Evolutionary conservation across 2,888 invertebrate species (phyloP).

Genomic region (Athrips mouffetella): DNA sequence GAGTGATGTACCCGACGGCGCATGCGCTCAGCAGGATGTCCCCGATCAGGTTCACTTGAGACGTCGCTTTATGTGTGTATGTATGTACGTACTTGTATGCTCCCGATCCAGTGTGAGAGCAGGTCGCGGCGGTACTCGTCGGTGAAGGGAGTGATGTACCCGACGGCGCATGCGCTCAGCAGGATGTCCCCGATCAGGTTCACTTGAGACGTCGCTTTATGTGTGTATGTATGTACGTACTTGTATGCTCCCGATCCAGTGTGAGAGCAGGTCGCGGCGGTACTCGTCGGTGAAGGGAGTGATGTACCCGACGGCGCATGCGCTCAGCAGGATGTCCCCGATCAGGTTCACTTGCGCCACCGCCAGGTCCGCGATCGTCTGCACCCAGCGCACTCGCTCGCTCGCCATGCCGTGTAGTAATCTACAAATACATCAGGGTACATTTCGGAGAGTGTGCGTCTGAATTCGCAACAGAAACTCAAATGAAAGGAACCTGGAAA

Average conservation of each 20-base stretch:
- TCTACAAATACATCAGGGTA: no score
- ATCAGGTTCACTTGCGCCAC: conserved; percentile 77
- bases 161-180: conserved; percentile 84
- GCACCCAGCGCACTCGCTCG: conserved; percentile 85
- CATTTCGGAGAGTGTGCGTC: no score
- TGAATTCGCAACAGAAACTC: no score
- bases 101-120: conserved; percentile 77
- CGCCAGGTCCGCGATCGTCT: conserved; percentile 80
- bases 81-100: conserved; percentile 24
- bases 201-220: no score
- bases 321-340: conserved; percentile 84
- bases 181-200: conserved; percentile 86
- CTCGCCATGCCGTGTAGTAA: conserved; percentile 82
- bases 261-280: conserved; percentile 72
- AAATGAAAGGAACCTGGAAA: no score
- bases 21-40: no score
- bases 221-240: no score
- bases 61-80: no score
- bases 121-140: conserved; percentile 80
- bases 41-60: no score
- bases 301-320: conserved; percentile 87
- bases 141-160: conserved; percentile 89
- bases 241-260: conserved; percentile 77
- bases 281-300: conserved; percentile 86
- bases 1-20: no score